Percentiles rank a stretch among this genome's conserved stretches.
phyloP scores from a whole-genome alignment of 2,113 vertebrate species.

The Psilopogon haemacephalus region DNA sequence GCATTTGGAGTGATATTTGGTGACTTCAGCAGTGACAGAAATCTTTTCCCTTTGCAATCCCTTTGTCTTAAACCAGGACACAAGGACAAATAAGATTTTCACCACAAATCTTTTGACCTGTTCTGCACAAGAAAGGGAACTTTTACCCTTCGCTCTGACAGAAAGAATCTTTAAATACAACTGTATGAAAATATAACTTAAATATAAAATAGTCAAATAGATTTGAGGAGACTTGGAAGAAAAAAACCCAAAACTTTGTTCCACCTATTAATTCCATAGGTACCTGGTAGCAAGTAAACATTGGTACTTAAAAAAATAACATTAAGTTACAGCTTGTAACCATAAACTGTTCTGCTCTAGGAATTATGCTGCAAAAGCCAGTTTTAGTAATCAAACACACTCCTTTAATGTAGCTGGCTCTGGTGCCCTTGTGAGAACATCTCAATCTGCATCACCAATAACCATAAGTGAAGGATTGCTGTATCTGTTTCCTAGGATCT shows the following conservation, averaged over 20 bases:
- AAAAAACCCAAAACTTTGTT: constrained; percentile 67
- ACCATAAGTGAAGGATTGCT: background rate
- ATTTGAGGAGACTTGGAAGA: constrained; percentile 77
- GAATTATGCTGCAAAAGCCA: constrained; percentile 77
- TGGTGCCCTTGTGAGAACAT: constrained; percentile 46
- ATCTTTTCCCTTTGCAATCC: constrained; percentile 10
- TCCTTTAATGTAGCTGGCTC: constrained; percentile 46
- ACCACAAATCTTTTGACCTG: constrained; percentile 40
- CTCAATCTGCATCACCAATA: background rate
- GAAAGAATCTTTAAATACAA: constrained; percentile 80
- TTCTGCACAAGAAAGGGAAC: constrained; percentile 48
- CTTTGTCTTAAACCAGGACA: constrained; percentile 19
- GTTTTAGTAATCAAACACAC: constrained; percentile 73
- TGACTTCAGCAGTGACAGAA: constrained; percentile 20
- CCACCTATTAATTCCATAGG: constrained; percentile 73
- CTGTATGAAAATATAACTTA: constrained; percentile 86
- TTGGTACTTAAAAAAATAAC: constrained; percentile 75
- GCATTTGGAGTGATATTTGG: constrained; percentile 18
- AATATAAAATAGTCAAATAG: constrained; percentile 83
- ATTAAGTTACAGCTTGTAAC: constrained; percentile 75
- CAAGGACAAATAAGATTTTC: constrained; percentile 14
- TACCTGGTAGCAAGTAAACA: constrained; percentile 75
- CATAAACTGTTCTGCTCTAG: constrained; percentile 72
- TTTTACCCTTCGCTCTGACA: constrained; percentile 54
- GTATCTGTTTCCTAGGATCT: constrained; percentile 1